Evolutionary conservation across 2,888 invertebrate genomes (phyloP), one percentile per base, ranked within the genome.

Genomic region (Andricus curvator): DNA sequence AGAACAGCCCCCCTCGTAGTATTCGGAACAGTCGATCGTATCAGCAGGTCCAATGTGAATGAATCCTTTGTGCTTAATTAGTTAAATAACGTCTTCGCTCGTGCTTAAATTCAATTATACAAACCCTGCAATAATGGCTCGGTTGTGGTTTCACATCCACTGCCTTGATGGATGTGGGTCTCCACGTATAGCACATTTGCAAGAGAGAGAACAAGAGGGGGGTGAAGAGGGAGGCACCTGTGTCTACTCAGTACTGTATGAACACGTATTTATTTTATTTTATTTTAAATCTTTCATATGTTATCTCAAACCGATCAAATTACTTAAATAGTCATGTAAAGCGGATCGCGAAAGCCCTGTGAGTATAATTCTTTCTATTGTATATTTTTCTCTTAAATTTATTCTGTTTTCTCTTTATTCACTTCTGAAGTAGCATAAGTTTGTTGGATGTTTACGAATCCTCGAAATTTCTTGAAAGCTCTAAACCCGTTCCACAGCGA

Each of bases 31-130:
- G 65, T 60, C 78, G 84, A 83, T 83, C 64, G 25, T 82, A 84
- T 85, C 88, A 88, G 87, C 86, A 85, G 86, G 85, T 86, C 86
- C 88, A 86, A 83, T 87, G 88, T 90, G 89, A 92, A 91, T 89
- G 90, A 90, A 87, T 89, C 90, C 91, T 90, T 89, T 91, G 91
- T 91, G 89, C 87, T 88, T 91, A 92, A 92, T 92, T 92, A 92
- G 91, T 91, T 91, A 89, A 92, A 92, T 92, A 91, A 92, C 92
- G 92, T 92, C 92, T 92, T 90, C 88, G 89, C 91, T 89, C 88
- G 91, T 90, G 88, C 90, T 91, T 91, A 88, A 89, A 92, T 92
- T 91, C 91, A 92, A 92, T 92, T 90, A 91, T 88, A 85, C 87
- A 88, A 90, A 88, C 87, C 85, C 86, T 87, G 88, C 88, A 89